A percentile compares a stretch with the other conserved stretches of the same genome.
These are phyloP conservation scores for Melanaphis sacchari DNA, from an alignment of 1,140 invertebrate species.

Conservation along the genomic window DNA sequence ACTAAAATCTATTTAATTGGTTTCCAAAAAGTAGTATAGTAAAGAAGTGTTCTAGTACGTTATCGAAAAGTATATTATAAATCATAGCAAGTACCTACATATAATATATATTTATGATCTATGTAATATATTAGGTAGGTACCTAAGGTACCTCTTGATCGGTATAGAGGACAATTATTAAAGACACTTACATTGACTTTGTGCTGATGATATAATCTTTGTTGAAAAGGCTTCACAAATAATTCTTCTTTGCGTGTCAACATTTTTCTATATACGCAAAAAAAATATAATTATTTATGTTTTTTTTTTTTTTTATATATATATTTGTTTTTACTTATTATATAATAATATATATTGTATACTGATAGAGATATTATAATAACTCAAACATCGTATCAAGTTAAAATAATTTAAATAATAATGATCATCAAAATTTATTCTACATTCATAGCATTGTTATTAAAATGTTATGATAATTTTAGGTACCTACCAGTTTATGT, in stretches of 20 bases:
- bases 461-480: background rate
- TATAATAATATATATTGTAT: too few species aligned
- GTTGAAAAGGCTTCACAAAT: slow-evolving; percentile 62
- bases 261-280: slow-evolving; percentile 59
- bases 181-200: slow-evolving; percentile 38
- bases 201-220: slow-evolving; percentile 62
- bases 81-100: too few species aligned
- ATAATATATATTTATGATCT: too few species aligned
- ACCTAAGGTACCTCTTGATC: too few species aligned
- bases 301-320: background rate
- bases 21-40: too few species aligned
- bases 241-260: slow-evolving; percentile 62
- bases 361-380: background rate
- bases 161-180: background rate
- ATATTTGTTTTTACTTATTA: too few species aligned
- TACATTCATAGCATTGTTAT: background rate
- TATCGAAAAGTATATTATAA: too few species aligned
- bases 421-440: background rate
- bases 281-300: background rate
- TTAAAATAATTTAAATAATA: background rate
- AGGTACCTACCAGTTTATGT: background rate
- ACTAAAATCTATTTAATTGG: too few species aligned
- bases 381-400: background rate
- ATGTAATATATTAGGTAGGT: too few species aligned
- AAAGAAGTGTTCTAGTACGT: too few species aligned